Evolutionary conservation across 2,113 vertebrate species (phyloP), one percentile per base, ranked within the genome.

Genomic region (Miniopterus natalensis): DNA sequence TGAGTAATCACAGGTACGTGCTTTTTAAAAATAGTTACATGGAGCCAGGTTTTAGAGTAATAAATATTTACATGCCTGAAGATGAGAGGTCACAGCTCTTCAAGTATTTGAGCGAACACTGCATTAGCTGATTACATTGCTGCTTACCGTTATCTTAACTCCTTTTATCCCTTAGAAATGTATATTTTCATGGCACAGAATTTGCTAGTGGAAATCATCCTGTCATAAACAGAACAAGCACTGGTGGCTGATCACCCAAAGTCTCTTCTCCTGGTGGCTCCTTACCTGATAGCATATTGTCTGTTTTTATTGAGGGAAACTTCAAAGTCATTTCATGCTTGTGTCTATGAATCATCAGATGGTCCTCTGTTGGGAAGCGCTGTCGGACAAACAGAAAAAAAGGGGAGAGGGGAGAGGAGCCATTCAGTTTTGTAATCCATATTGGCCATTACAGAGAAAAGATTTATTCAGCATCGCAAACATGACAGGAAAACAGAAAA

Each of bases 261-360:
- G 29, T n/a, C 29, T 97, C 95, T 97, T 96, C 73, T 81, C 92
- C 94, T 96, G 2, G 0, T 96, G 87, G 95, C 95, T 97, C 97
- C 99, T 99, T 99, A 99, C 99, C 99, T 99, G 99, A 99, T 98
- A 99, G 98, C 99, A 99, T 99, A 98, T 98, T 99, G 98, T 99
- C 99, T 94, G 99, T 99, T 99, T 99, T 99, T 99, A 99, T 99
- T 97, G 99, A 99, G 96, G 99, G 99, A 98, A 99, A 99, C 99
- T 99, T 99, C 97, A 99, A 99, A 98, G 99, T 99, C 99, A 99
- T 99, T 98, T 99, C 99, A 98, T 99, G 99, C 98, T 99, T 99
- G 99, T 99, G 99, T 98, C 99, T 99, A 97, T 99, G 99, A 98
- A 99, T 99, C 99, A 99, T 99, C 98, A 99, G 98, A 98, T 99